These are phyloP conservation scores for Capromys pilorides DNA, from an alignment of 2,797 vertebrate species.

Conservation along the genomic window DNA sequence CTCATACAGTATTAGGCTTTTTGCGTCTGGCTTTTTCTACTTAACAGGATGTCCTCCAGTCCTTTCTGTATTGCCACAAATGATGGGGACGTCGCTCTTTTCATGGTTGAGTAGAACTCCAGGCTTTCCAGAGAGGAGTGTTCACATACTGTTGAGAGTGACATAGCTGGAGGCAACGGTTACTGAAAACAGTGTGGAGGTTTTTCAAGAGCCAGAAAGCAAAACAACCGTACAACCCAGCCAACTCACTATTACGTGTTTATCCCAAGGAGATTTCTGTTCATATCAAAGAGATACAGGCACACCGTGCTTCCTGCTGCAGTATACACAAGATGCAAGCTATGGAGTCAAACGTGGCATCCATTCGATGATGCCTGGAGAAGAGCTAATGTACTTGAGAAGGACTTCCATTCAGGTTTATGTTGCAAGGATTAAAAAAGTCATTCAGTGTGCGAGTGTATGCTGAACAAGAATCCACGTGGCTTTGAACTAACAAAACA, in stretches of 20 bases:
- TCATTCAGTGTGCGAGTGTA: too few relatives aligned
- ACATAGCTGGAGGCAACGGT: background rate
- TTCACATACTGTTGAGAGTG: background rate
- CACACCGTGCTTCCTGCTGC: background rate
- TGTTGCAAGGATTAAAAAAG: background rate
- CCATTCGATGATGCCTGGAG: rapidly evolving
- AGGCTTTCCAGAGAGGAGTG: background rate
- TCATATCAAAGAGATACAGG: background rate
- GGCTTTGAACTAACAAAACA: background rate
- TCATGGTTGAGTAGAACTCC: background rate
- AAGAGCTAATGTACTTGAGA: background rate
- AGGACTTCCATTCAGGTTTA: background rate
- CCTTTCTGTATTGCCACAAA: background rate
- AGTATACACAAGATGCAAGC: background rate
- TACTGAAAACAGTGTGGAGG: background rate
- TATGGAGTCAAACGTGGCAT: background rate
- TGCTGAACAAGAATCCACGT: rapidly evolving
- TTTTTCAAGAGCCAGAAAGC: background rate
- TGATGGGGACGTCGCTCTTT: background rate
- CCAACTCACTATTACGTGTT: too few relatives aligned
- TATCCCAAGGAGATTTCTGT: background rate
- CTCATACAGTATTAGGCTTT: background rate
- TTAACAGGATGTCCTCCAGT: background rate
- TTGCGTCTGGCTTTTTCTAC: background rate
- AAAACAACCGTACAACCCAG: background rate